A percentile compares a stretch with the other conserved stretches of the same genome.
Conservation (phyloP, 2,888 invertebrate genomes). For the Serrognathus titanus region DNA sequence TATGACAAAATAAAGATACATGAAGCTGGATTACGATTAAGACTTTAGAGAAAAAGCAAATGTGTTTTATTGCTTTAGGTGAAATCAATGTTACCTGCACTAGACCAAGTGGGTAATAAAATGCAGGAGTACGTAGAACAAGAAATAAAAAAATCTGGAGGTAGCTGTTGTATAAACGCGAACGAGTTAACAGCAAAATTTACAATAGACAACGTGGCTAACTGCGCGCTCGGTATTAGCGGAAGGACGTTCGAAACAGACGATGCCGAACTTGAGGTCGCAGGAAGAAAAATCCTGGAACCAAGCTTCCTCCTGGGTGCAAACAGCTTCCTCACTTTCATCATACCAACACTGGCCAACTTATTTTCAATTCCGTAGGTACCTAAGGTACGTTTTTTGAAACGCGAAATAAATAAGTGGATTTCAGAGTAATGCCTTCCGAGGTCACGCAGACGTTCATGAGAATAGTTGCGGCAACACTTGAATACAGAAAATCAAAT, state of each 20-base stretch:
- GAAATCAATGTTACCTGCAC: constrained; percentile 49
- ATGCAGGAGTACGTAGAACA: constrained; percentile 40
- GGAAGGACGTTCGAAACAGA: constrained; percentile 9
- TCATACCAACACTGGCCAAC: constrained; percentile 8
- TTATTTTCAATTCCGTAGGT: constrained; percentile 1
- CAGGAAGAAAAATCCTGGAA: constrained; percentile 10
- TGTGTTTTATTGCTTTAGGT: constrained; percentile 27
- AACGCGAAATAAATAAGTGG: neutral
- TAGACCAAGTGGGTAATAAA: constrained; percentile 44
- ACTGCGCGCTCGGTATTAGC: constrained; percentile 6
- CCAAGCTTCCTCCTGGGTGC: neutral
- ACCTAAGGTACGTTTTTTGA: neutral
- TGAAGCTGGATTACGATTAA: too few species aligned
- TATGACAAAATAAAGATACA: too few species aligned
- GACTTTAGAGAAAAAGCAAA: too few species aligned
- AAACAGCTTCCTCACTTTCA: constrained; percentile 5
- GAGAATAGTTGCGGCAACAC: constrained; percentile 36
- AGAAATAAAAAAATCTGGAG: constrained; percentile 4
- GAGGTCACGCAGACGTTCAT: constrained; percentile 8
- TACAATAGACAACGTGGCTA: constrained; percentile 12
- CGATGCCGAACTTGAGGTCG: constrained; percentile 4
- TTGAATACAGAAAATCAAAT: constrained; percentile 41
- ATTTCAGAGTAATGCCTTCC: constrained; percentile 9
- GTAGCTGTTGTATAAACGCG: constrained; percentile 3
- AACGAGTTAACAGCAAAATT: constrained; percentile 11